Percentiles rank a stretch among this genome's conserved stretches.
Evolutionary conservation across 2,797 vertebrate genomes (phyloP).

Genomic region (Synaphobranchus kaupii): DNA sequence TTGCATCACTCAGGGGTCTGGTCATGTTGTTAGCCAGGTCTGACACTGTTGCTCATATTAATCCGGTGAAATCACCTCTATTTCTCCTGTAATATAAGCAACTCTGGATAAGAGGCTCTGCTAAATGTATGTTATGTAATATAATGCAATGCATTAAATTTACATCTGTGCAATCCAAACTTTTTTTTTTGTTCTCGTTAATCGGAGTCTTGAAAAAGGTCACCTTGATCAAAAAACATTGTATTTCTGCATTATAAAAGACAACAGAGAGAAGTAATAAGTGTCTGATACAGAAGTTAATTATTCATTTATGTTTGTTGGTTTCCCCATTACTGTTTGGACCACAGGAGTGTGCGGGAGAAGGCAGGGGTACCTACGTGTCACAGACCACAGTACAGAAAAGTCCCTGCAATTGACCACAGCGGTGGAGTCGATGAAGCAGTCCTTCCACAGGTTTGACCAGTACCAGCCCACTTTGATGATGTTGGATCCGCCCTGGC

Average conservation of each 20-base stretch:
- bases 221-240: background rate
- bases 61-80: background rate
- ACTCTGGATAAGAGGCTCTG: background rate
- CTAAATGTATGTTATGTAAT: background rate
- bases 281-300: background rate
- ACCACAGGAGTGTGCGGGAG: background rate
- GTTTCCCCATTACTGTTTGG: background rate
- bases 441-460: slow-evolving; percentile 78
- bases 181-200: background rate
- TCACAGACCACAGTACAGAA: slow-evolving; percentile 68
- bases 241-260: too few relatives aligned
- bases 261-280: too few relatives aligned
- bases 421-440: slow-evolving; percentile 67
- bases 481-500: slow-evolving; percentile 72
- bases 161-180: background rate
- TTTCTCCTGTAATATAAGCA: background rate
- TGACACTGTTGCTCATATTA: background rate
- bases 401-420: slow-evolving; percentile 71
- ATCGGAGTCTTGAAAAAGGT: background rate
- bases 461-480: slow-evolving; percentile 76
- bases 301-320: background rate
- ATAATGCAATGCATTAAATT: background rate
- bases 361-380: slow-evolving; percentile 52
- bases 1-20: background rate
- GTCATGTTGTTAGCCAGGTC: background rate